Evolutionary conservation across 2,797 vertebrate species (phyloP).

Genomic region (Myotis myotis): DNA sequence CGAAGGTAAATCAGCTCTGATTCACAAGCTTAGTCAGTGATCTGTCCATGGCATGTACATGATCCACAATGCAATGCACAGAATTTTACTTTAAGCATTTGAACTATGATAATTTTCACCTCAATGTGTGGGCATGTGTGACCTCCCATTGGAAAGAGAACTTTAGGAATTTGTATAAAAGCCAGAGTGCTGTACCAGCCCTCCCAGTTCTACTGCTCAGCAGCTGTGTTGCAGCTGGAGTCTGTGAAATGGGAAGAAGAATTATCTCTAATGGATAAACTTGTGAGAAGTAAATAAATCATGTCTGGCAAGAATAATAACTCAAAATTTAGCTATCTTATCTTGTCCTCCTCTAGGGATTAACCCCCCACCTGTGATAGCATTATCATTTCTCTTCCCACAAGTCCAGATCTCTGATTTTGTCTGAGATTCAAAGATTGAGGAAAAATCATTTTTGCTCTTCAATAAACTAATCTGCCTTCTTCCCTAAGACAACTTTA

Average conservation of each 20-base stretch:
- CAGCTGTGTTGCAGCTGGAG: not conserved
- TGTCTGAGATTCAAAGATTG: not conserved
- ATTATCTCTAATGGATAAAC: not conserved
- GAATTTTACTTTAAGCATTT: slow-evolving; percentile 5
- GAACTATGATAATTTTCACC: not conserved
- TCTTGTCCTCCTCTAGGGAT: not conserved
- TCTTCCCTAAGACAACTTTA: not conserved
- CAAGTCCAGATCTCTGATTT: not conserved
- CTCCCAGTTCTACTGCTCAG: not conserved
- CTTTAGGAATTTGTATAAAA: not conserved
- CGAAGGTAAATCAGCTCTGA: not conserved
- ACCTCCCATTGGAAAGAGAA: not conserved
- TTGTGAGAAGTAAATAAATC: not conserved
- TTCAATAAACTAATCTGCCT: not conserved
- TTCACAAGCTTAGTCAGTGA: not conserved
- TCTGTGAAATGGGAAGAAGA: not conserved
- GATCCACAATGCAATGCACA: not conserved
- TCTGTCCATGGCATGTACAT: not conserved
- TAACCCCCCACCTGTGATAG: not conserved
- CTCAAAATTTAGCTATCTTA: not conserved
- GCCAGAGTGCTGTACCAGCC: not conserved
- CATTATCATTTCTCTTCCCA: not conserved
- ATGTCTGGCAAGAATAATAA: not conserved
- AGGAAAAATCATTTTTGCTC: not conserved
- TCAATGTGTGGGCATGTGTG: not conserved